Conservation (phyloP, 2,797 vertebrate genomes). For the Phyllotis vaccarum region DNA sequence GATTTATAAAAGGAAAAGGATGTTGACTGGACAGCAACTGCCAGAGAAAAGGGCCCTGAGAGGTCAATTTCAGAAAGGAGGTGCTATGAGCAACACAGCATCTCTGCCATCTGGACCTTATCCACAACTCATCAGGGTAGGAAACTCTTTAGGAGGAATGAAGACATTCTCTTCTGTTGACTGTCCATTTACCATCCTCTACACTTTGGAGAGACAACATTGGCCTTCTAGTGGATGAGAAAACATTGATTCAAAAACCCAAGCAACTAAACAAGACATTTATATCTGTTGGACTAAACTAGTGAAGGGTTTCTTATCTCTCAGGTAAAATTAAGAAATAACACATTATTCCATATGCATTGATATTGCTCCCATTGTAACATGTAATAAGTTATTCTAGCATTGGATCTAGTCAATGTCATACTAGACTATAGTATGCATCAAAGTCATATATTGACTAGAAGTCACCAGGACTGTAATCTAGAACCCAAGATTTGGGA, state of each 20-base stretch:
- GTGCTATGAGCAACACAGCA: neutral
- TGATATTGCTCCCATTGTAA: neutral
- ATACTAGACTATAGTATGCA: neutral
- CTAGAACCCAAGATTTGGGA: neutral
- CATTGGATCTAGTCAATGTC: neutral
- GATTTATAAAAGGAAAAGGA: conserved; percentile 7
- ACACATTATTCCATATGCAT: neutral
- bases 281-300: neutral
- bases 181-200: neutral
- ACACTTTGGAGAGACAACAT: neutral
- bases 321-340: neutral
- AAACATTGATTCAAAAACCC: neutral
- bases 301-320: neutral
- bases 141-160: neutral
- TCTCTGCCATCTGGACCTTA: neutral
- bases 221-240: neutral
- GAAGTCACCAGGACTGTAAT: neutral
- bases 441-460: neutral
- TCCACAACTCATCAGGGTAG: neutral
- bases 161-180: neutral
- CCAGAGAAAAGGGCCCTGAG: neutral
- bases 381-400: neutral
- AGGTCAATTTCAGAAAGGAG: neutral
- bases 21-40: neutral
- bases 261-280: neutral